Percentiles rank a stretch among this genome's conserved stretches.
phyloP scores from a whole-genome alignment of 2,113 vertebrate genomes.

The Rhinichthys klamathensis region DNA sequence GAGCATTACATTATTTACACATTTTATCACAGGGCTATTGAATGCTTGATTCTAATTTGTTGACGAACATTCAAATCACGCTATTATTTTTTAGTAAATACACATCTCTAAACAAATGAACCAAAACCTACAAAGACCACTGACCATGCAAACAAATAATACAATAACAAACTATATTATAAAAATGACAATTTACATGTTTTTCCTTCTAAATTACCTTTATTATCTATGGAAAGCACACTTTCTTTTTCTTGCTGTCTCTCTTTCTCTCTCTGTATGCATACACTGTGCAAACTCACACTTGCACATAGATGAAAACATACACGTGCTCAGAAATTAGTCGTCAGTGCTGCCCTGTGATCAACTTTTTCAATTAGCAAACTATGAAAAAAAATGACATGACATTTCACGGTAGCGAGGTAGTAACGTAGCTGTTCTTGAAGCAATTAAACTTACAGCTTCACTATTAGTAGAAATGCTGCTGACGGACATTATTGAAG shows the following conservation, averaged over 20 bases:
- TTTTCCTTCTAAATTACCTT: not conserved
- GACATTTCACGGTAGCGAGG: too few species aligned
- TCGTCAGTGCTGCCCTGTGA: too few species aligned
- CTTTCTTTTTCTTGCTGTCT: not conserved
- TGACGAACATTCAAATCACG: not conserved
- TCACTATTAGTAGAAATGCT: not conserved
- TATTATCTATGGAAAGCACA: not conserved
- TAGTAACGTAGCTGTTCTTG: too few species aligned
- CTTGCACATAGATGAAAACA: not conserved
- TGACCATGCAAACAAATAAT: not conserved
- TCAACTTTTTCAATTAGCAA: too few species aligned
- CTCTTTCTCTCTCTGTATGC: not conserved
- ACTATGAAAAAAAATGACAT: too few species aligned
- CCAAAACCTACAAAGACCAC: not conserved
- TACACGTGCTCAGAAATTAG: too few species aligned
- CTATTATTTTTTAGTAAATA: not conserved
- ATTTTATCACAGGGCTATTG: not conserved
- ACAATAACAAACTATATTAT: not conserved
- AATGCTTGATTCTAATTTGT: slow-evolving; percentile 3
- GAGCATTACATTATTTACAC: not conserved
- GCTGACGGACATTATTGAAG: too few species aligned
- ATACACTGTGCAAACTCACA: not conserved
- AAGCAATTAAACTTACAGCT: not conserved
- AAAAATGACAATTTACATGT: not conserved
- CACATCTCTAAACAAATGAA: not conserved